phyloP scores from a whole-genome alignment of 1,140 invertebrate species.

The Eueides isabella region DNA sequence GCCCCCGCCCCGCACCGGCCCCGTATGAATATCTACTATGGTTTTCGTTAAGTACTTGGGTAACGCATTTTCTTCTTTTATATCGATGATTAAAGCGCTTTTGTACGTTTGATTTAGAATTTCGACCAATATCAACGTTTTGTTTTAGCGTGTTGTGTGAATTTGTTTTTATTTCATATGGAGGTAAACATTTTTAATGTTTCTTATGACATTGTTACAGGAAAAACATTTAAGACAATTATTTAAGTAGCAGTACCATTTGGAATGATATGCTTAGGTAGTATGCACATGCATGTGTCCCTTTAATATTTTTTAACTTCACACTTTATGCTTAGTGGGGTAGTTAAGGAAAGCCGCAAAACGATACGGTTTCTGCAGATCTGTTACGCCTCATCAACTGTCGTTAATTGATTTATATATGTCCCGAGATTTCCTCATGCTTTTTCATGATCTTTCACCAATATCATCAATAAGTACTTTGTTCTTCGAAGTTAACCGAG shows the following conservation, averaged over 20 bases:
- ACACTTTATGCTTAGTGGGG: not conserved
- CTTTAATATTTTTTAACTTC: not conserved
- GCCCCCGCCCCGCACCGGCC: not conserved
- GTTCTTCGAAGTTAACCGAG: no score
- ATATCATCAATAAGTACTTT: no score
- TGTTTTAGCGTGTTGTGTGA: not conserved
- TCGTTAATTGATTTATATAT: no score
- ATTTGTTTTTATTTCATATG: not conserved
- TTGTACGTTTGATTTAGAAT: not conserved
- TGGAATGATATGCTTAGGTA: no score
- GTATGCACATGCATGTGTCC: no score
- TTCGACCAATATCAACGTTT: not conserved
- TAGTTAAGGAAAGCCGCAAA: not conserved
- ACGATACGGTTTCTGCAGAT: no score
- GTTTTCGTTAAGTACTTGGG: conserved; percentile 7
- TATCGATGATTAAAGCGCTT: conserved; percentile 11
- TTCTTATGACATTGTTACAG: no score
- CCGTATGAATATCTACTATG: not conserved
- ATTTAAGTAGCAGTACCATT: no score
- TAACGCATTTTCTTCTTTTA: conserved; percentile 3
- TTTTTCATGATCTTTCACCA: no score
- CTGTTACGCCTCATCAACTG: no score
- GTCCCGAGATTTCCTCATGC: no score
- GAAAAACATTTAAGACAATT: no score
- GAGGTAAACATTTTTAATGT: not conserved